Conservation (phyloP, 2,113 vertebrate genomes). For the Callionymus lyra region DNA sequence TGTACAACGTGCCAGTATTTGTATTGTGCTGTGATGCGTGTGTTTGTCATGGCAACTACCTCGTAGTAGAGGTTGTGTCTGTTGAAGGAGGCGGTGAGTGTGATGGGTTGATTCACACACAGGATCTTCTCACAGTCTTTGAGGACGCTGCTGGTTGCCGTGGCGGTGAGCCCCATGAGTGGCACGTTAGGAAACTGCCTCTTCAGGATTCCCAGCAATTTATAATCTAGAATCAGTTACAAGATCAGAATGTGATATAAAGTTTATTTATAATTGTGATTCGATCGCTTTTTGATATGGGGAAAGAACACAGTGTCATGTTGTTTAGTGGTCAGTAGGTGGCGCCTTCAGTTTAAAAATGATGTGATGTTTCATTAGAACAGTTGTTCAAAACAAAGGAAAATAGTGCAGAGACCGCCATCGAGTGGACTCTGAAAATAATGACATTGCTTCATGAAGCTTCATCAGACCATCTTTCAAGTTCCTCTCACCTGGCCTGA, state of each 20-base stretch:
- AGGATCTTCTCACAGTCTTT: conserved; percentile 89
- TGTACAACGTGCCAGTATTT: too few species aligned
- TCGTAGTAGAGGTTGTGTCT: conserved; percentile 90
- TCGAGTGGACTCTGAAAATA: too few species aligned
- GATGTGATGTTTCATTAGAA: too few species aligned
- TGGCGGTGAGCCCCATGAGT: conserved; percentile 87
- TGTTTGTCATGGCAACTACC: conserved; percentile 52
- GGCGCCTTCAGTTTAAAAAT: too few species aligned
- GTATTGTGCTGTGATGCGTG: not conserved
- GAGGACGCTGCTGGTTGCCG: conserved; percentile 82
- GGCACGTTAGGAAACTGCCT: conserved; percentile 85
- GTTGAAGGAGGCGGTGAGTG: conserved; percentile 88
- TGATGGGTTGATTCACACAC: conserved; percentile 74
- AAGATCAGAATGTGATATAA: not conserved
- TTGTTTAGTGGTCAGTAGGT: too few species aligned
- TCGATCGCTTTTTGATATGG: too few species aligned
- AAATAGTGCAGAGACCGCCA: too few species aligned
- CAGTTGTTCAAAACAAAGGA: too few species aligned
- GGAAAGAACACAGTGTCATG: too few species aligned
- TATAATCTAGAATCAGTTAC: conserved; percentile 83
- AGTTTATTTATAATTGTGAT: not conserved
- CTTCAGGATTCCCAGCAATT: conserved; percentile 90
- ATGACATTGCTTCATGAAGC: too few species aligned
- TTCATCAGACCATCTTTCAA: too few species aligned
- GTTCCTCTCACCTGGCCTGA: conserved; percentile 78